Conservation (phyloP, 2,797 vertebrate species). For the Lophius americanus region DNA sequence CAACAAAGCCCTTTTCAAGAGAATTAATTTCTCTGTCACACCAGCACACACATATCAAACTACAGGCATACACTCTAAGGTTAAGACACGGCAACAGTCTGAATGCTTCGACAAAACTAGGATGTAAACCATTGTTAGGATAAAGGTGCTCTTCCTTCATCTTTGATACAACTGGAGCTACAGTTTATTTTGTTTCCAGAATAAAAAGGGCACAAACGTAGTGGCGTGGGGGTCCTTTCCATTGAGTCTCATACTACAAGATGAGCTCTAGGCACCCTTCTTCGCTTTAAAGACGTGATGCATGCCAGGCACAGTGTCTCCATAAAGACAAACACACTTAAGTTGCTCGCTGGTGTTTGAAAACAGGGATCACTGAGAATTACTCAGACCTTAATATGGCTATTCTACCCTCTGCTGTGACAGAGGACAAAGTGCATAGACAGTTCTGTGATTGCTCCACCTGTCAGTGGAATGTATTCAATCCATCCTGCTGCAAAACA, state of each 20-base stretch:
- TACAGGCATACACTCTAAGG: slow-evolving; percentile 27
- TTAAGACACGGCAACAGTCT: slow-evolving; percentile 42
- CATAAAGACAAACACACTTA: slow-evolving; percentile 65
- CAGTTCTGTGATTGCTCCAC: slow-evolving; percentile 76
- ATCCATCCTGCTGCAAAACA: slow-evolving; percentile 71
- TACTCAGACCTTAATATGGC: slow-evolving; percentile 83
- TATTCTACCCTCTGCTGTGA: slow-evolving; percentile 79
- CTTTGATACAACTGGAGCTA: slow-evolving; percentile 42
- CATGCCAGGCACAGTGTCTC: slow-evolving; percentile 62
- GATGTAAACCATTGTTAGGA: slow-evolving; percentile 18
- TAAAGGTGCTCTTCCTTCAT: slow-evolving; percentile 61
- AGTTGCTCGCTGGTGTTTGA: slow-evolving; percentile 82
- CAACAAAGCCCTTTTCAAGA: slow-evolving; percentile 73
- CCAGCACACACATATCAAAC: slow-evolving; percentile 34
- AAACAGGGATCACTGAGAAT: slow-evolving; percentile 80
- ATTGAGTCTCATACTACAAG: slow-evolving; percentile 35
- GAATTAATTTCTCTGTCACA: slow-evolving; percentile 45
- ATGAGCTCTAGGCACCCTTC: slow-evolving; percentile 33
- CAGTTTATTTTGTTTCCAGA: slow-evolving; percentile 4
- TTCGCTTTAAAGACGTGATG: slow-evolving; percentile 35
- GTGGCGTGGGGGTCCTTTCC: slow-evolving; percentile 31
- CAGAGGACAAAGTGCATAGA: slow-evolving; percentile 89
- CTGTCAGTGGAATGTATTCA: slow-evolving; percentile 71
- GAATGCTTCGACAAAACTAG: slow-evolving; percentile 30
- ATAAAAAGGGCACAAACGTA: slow-evolving; percentile 37